phyloP scores from a whole-genome alignment of 2,888 invertebrate genomes.

The Oegoconia quadripuncta region DNA sequence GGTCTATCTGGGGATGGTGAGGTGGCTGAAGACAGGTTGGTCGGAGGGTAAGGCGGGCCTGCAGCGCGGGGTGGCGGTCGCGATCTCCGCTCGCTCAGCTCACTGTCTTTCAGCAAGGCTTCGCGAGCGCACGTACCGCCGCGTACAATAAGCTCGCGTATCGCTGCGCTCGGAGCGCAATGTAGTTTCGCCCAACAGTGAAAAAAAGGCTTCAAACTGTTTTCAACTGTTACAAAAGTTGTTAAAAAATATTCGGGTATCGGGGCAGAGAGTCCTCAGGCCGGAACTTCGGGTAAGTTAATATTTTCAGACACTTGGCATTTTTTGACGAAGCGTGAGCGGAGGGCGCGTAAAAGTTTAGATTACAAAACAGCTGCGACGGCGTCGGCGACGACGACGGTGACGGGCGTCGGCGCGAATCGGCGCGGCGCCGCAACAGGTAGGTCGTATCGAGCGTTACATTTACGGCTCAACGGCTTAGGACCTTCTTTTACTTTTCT shows the following conservation, averaged over 20 bases:
- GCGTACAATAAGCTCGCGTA: constrained; percentile 28
- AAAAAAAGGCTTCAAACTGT: constrained; percentile 53
- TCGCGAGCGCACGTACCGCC: constrained; percentile 40
- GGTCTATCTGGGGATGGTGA: not conserved
- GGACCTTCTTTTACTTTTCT: constrained; percentile 48
- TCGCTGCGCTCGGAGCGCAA: constrained; percentile 41
- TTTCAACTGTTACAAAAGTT: constrained; percentile 53
- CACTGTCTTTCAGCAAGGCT: constrained; percentile 26
- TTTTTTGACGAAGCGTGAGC: constrained; percentile 25
- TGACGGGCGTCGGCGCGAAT: constrained; percentile 19
- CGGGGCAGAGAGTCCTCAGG: constrained; percentile 35
- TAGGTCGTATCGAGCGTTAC: constrained; percentile 59
- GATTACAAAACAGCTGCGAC: too few relatives aligned
- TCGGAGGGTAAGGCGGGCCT: not conserved
- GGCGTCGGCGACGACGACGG: constrained; percentile 32
- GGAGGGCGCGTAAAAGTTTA: constrained; percentile 59
- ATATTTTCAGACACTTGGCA: constrained; percentile 5
- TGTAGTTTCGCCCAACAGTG: constrained; percentile 40
- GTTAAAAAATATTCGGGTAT: constrained; percentile 43
- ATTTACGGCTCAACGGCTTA: constrained; percentile 14
- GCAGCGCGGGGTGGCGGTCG: not conserved
- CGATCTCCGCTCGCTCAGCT: constrained; percentile 2
- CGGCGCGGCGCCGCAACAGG: constrained; percentile 62
- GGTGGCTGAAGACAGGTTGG: not conserved
- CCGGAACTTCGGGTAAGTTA: constrained; percentile 53